Percentiles rank a stretch among this genome's conserved stretches.
Evolutionary conservation across 1,140 invertebrate genomes (phyloP).

Genomic region (Drosophila tropicalis): DNA sequence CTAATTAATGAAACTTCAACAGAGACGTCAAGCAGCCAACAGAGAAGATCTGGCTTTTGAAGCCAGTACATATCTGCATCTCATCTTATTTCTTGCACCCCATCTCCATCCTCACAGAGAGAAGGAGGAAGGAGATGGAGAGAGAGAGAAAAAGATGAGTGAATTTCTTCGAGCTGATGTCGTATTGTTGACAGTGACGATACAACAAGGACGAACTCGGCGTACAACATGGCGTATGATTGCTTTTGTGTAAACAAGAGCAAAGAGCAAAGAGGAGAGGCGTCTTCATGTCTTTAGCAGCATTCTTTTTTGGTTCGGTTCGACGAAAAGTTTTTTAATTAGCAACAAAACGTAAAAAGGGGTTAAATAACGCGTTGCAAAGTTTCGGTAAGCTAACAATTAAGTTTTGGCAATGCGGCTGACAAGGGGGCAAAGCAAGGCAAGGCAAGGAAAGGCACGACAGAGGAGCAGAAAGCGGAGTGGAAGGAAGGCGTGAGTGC

Average conservation of each 20-base stretch:
- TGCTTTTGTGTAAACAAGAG: slow-evolving; percentile 81
- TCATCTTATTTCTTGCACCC: background rate
- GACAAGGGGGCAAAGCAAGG: slow-evolving; percentile 33
- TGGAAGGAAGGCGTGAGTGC: slow-evolving; percentile 41
- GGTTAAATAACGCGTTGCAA: slow-evolving; percentile 76
- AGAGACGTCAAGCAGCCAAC: slow-evolving; percentile 58
- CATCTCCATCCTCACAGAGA: background rate
- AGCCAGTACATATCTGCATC: slow-evolving; percentile 18
- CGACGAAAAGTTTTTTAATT: slow-evolving; percentile 81
- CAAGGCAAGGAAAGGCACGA: background rate
- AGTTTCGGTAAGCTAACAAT: slow-evolving; percentile 81
- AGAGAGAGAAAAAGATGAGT: background rate
- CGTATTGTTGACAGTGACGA: slow-evolving; percentile 78
- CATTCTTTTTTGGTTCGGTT: slow-evolving; percentile 35
- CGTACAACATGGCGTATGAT: slow-evolving; percentile 77
- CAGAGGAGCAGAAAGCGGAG: background rate
- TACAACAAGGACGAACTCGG: slow-evolving; percentile 39
- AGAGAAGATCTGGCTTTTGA: slow-evolving; percentile 41
- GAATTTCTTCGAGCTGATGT: slow-evolving; percentile 43
- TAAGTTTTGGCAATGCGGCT: slow-evolving; percentile 75
- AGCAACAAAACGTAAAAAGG: slow-evolving; percentile 81
- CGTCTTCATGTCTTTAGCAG: slow-evolving; percentile 54
- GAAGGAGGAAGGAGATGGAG: background rate
- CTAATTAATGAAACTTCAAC: slow-evolving; percentile 83
- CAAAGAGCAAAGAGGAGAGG: slow-evolving; percentile 21